A percentile compares a stretch with the other conserved stretches of the same genome.
Conservation (phyloP, 2,888 invertebrate species). For the Boloria selene region DNA sequence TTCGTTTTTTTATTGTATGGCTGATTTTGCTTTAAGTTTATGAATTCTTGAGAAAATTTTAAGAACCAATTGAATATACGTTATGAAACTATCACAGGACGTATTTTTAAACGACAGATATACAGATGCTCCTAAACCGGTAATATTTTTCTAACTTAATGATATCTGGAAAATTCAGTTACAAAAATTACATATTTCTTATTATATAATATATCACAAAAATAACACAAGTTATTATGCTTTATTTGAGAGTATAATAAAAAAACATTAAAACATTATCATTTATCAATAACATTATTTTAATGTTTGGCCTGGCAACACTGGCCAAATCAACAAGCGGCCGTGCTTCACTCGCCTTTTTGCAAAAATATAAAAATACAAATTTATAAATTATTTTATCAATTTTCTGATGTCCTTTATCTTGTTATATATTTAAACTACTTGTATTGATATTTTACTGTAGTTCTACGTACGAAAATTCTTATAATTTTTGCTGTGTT, state of each 20-base stretch:
- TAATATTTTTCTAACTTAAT: too few relatives aligned
- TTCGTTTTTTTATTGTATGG: too few relatives aligned
- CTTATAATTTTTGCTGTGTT: conserved; percentile 48
- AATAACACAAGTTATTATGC: too few relatives aligned
- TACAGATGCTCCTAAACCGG: too few relatives aligned
- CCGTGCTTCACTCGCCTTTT: conserved; percentile 48
- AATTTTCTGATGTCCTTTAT: conserved; percentile 30
- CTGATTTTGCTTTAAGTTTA: too few relatives aligned
- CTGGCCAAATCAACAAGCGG: conserved; percentile 75
- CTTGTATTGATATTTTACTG: conserved; percentile 23
- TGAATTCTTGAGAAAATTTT: too few relatives aligned
- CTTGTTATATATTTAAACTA: conserved; percentile 19
- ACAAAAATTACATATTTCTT: too few relatives aligned
- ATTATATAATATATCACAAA: too few relatives aligned
- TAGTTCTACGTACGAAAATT: conserved; percentile 50
- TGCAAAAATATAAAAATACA: conserved; percentile 42
- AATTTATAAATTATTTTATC: conserved; percentile 33
- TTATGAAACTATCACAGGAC: too few relatives aligned
- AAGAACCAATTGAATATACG: too few relatives aligned
- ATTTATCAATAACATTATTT: neutral
- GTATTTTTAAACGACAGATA: too few relatives aligned
- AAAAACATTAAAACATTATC: neutral
- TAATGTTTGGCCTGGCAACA: conserved; percentile 51
- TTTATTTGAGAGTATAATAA: neutral
- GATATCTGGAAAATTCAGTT: too few relatives aligned